A percentile compares a stretch with the other conserved stretches of the same genome.
phyloP scores from a whole-genome alignment of 2,113 vertebrate genomes.

The Alethe castanea region DNA sequence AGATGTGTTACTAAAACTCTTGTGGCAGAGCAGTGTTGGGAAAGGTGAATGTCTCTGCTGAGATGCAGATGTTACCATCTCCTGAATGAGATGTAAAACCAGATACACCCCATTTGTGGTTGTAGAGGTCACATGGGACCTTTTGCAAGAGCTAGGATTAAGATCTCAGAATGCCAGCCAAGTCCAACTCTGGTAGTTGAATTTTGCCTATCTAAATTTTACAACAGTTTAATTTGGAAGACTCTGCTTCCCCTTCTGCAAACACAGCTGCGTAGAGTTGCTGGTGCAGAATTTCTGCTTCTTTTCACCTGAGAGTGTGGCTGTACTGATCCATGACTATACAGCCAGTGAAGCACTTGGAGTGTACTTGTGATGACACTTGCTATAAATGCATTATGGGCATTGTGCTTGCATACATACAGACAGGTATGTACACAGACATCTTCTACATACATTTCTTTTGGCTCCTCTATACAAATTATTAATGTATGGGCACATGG shows the following conservation, averaged over 20 bases:
- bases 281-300: not conserved
- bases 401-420: not conserved
- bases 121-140: not conserved
- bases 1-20: not conserved
- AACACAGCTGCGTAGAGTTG: conserved; percentile 8
- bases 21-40: not conserved
- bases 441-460: not conserved
- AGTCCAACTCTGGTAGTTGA: conserved; percentile 6
- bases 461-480: not conserved
- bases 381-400: not conserved
- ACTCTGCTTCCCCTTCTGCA: conserved; percentile 27
- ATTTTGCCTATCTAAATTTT: conserved; percentile 56
- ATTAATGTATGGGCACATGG: not conserved
- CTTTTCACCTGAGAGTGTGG: not conserved
- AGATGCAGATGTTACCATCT: not conserved
- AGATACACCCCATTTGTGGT: not conserved
- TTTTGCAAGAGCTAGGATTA: conserved; percentile 18
- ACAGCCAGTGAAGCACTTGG: not conserved
- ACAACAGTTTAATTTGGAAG: conserved; percentile 59
- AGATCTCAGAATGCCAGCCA: conserved; percentile 22
- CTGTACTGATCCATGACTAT: not conserved
- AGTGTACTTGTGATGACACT: not conserved
- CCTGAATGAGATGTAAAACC: not conserved
- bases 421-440: not conserved
- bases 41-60: not conserved